phyloP scores from a whole-genome alignment of 2,888 invertebrate species.

The Globia sparganii region DNA sequence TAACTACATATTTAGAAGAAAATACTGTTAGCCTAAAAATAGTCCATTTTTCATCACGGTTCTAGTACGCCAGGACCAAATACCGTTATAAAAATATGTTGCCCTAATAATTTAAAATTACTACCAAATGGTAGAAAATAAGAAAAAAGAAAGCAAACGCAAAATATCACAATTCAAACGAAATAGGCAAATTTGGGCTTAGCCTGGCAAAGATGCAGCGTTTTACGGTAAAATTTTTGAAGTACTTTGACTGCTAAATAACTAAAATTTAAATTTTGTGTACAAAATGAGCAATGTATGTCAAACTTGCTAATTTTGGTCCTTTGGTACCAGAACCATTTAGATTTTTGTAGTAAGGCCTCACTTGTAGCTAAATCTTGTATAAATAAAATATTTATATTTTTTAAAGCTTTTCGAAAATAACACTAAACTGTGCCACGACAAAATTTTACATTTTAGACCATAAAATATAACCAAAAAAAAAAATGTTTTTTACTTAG shows the following conservation, averaged over 20 bases:
- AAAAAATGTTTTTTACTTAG: neutral
- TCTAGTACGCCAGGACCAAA: slow-evolving; percentile 25
- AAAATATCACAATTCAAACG: neutral
- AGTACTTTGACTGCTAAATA: neutral
- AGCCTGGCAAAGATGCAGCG: neutral
- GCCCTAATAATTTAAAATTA: neutral
- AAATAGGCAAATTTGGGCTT: neutral
- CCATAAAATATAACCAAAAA: neutral
- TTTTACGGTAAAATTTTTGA: neutral
- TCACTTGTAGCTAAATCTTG: slow-evolving; percentile 50
- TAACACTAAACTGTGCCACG: slow-evolving; percentile 41
- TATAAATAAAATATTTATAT: slow-evolving; percentile 53
- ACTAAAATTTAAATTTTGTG: neutral
- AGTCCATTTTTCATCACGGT: slow-evolving; percentile 36
- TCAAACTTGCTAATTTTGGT: slow-evolving; percentile 13
- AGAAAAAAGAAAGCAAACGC: neutral
- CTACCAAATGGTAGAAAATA: slow-evolving; percentile 1
- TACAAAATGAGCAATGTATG: slow-evolving; percentile 15
- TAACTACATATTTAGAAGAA: slow-evolving; percentile 54
- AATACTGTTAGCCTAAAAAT: slow-evolving; percentile 47
- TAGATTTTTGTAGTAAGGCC: slow-evolving; percentile 61
- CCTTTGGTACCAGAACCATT: slow-evolving; percentile 28
- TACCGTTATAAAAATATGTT: neutral
- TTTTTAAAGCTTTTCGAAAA: slow-evolving; percentile 30
- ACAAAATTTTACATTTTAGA: slow-evolving; percentile 7